phyloP scores from a whole-genome alignment of 2,113 vertebrate genomes.

The Pelodiscus sinensis region DNA sequence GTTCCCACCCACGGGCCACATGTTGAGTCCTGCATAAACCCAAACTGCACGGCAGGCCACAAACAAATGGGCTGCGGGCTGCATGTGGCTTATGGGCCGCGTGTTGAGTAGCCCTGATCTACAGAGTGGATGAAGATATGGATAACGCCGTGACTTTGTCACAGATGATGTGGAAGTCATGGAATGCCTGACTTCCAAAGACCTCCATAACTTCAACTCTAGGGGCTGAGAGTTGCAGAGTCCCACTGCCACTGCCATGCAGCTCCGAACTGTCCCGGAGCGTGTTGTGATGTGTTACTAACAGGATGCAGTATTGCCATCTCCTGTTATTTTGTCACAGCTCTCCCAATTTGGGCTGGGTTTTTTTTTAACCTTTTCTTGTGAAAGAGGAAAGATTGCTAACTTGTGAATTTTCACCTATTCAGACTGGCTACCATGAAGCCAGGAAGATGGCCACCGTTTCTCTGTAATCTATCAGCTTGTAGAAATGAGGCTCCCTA shows the following conservation, averaged over 20 bases:
- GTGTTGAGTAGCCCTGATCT: too few relatives aligned
- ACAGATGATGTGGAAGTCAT: too few relatives aligned
- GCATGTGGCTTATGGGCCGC: too few relatives aligned
- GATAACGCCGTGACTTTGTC: neutral
- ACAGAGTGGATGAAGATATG: neutral
- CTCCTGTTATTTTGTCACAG: neutral
- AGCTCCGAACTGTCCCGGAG: too few relatives aligned
- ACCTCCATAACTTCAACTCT: too few relatives aligned
- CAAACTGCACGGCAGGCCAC: too few relatives aligned
- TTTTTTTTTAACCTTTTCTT: neutral
- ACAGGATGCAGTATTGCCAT: neutral
- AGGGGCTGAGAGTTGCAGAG: too few relatives aligned
- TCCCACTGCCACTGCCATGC: too few relatives aligned
- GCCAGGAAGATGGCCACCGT: neutral
- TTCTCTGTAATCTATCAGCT: neutral
- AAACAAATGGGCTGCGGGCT: too few relatives aligned
- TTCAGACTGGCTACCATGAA: neutral
- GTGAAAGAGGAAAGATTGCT: neutral
- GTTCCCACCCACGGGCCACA: too few relatives aligned
- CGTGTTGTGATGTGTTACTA: neutral
- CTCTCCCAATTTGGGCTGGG: neutral
- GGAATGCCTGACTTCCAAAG: too few relatives aligned
- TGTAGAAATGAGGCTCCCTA: neutral
- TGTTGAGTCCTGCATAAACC: too few relatives aligned
- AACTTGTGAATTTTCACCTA: neutral